phyloP scores from a whole-genome alignment of 2,797 vertebrate species.

The Alectoris magna region DNA sequence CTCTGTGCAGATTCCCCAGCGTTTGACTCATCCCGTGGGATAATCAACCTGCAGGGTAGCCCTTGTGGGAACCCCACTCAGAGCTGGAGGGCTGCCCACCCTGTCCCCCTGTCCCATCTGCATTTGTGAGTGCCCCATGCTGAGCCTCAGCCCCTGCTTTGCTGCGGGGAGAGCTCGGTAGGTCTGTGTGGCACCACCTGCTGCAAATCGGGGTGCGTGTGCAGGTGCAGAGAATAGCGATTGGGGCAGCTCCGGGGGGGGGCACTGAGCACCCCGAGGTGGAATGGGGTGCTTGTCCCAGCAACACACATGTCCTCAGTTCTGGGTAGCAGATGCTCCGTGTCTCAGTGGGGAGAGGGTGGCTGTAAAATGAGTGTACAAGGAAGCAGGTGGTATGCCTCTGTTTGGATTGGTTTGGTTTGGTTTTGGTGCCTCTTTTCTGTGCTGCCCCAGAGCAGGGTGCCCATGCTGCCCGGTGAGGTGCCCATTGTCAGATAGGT shows the following conservation, averaged over 20 bases:
- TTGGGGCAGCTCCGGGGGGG: neutral
- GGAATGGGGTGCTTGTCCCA: neutral
- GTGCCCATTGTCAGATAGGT: neutral
- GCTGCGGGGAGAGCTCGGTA: neutral
- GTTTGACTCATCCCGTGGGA: neutral
- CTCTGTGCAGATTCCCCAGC: neutral
- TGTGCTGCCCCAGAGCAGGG: neutral
- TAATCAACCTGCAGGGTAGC: neutral
- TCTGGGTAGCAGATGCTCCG: neutral
- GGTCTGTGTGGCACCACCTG: rapidly evolving
- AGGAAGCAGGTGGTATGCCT: neutral
- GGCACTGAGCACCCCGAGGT: neutral
- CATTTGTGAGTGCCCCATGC: rapidly evolving
- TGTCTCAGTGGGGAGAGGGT: neutral
- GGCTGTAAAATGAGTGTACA: neutral
- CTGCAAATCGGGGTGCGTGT: neutral
- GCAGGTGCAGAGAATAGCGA: neutral
- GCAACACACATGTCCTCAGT: neutral
- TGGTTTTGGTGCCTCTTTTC: neutral
- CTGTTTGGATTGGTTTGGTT: neutral
- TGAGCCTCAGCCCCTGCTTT: neutral
- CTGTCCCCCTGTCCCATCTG: neutral
- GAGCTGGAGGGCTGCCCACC: neutral
- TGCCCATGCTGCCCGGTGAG: neutral
- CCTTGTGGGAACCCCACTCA: neutral